phyloP scores from a whole-genome alignment of 2,888 invertebrate species.

The Apoda limacodes region DNA sequence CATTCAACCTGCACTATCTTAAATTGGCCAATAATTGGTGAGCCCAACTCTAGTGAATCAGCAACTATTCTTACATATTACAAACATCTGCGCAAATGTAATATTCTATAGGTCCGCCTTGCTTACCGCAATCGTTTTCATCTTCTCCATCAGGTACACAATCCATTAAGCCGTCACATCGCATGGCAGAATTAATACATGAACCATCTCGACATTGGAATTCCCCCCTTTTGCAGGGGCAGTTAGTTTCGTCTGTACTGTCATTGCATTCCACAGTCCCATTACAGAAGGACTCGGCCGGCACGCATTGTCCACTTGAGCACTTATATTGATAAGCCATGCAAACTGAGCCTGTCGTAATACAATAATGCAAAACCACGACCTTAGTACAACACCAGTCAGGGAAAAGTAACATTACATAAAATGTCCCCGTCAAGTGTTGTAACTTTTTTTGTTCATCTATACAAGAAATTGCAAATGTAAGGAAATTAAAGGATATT shows the following conservation, averaged over 20 bases:
- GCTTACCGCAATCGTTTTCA: constrained; percentile 67
- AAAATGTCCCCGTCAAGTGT: too few relatives aligned
- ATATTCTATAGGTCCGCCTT: too few relatives aligned
- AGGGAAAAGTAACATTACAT: too few relatives aligned
- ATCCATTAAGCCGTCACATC: constrained; percentile 73
- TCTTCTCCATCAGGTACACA: constrained; percentile 72
- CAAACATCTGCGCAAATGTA: too few relatives aligned
- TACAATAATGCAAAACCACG: constrained; percentile 39
- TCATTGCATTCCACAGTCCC: constrained; percentile 63
- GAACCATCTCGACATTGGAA: constrained; percentile 73
- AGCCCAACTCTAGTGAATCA: too few relatives aligned
- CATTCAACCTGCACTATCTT: too few relatives aligned
- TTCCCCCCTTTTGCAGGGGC: constrained; percentile 59
- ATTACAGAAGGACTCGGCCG: constrained; percentile 63
- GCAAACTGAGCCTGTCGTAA: constrained; percentile 60
- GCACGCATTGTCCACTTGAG: constrained; percentile 72
- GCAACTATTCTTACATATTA: too few relatives aligned
- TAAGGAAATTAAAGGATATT: too few relatives aligned
- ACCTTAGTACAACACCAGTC: too few relatives aligned
- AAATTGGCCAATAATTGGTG: too few relatives aligned
- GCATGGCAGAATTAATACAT: constrained; percentile 72
- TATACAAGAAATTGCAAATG: too few relatives aligned
- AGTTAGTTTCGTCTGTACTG: constrained; percentile 51
- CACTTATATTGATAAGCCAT: constrained; percentile 73
- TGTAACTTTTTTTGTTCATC: too few relatives aligned